Conservation (phyloP, 92 coral and sea anemone species). For the Zoanthus gigantus region DNA sequence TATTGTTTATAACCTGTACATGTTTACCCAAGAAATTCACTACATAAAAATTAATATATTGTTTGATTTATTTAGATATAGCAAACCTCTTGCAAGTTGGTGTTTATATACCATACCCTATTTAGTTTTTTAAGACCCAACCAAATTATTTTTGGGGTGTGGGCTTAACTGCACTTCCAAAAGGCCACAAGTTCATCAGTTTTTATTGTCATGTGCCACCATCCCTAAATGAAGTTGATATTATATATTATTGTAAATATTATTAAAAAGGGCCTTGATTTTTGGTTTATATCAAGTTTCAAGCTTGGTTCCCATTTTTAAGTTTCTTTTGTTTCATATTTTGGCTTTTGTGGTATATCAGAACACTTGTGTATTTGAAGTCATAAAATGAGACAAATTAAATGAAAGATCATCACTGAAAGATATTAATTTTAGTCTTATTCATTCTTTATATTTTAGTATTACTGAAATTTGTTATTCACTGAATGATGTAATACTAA, state of each 20-base stretch:
- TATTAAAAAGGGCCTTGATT: background rate
- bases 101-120: background rate
- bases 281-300: background rate
- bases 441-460: background rate
- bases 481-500: background rate
- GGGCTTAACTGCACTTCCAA: background rate
- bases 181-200: conserved; percentile 4
- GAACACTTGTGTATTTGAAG: background rate
- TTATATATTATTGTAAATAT: background rate
- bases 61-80: background rate
- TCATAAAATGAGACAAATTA: background rate
- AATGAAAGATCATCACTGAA: background rate
- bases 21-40: background rate
- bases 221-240: background rate
- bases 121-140: conserved; percentile 1
- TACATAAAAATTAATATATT: background rate
- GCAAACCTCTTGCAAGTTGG: background rate
- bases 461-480: background rate
- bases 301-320: background rate
- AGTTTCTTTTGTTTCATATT: background rate
- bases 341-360: background rate
- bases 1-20: background rate
- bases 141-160: background rate
- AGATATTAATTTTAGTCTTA: background rate
- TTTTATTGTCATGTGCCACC: background rate